Conservation (phyloP, 2,797 vertebrate species). For the Sylvia borin region DNA sequence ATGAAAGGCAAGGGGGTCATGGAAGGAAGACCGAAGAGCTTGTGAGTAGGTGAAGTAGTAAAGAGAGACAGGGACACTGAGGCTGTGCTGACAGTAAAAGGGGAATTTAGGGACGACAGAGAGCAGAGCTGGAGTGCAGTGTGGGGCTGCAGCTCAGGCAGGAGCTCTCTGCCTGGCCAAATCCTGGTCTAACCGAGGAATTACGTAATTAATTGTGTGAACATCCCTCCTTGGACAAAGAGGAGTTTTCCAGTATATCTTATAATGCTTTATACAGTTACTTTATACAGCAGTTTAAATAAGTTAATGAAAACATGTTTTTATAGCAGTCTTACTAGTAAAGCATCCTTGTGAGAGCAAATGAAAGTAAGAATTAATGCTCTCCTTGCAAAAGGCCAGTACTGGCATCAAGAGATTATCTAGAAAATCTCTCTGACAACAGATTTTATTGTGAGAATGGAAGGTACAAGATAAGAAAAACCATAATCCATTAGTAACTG, state of each 20-base stretch:
- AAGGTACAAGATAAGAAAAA: not conserved
- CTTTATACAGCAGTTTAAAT: not conserved
- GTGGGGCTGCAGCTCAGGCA: not conserved
- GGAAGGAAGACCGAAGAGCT: not conserved
- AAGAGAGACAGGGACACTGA: not conserved
- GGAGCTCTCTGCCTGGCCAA: not conserved
- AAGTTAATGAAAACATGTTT: not conserved
- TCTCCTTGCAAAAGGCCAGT: not conserved
- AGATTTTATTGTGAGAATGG: not conserved
- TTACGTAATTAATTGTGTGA: not conserved
- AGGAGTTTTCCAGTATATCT: not conserved
- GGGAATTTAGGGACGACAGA: not conserved
- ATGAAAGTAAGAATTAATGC: not conserved
- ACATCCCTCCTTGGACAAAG: not conserved
- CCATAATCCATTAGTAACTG: not conserved
- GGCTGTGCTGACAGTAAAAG: not conserved
- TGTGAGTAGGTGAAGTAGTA: not conserved
- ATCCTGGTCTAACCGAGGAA: not conserved
- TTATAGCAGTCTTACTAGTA: not conserved
- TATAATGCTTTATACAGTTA: not conserved
- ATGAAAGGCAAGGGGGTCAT: not conserved
- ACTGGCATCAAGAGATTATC: not conserved
- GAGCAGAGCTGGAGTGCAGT: not conserved
- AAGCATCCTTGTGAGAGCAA: not conserved
- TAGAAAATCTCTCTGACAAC: not conserved